A percentile compares a stretch with the other conserved stretches of the same genome.
Evolutionary conservation across 1,140 invertebrate genomes (phyloP).

Genomic region (Acarapis woodi): DNA sequence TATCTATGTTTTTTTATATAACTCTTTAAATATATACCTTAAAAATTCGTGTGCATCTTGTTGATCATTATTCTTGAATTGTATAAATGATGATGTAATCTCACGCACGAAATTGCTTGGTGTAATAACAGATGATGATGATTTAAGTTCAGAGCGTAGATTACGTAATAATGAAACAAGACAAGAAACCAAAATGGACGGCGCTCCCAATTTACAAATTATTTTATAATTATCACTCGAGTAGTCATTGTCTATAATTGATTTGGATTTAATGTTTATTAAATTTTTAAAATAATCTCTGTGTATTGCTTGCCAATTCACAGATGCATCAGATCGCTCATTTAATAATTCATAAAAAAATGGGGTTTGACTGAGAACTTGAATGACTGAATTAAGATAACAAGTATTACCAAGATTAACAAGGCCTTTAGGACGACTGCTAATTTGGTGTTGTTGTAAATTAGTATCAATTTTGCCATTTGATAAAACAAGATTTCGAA

Average conservation of each 20-base stretch:
- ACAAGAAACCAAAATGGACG: constrained; percentile 32
- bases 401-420: constrained; percentile 26
- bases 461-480: too few species aligned
- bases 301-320: constrained; percentile 1
- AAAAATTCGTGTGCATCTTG: constrained; percentile 88
- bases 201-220: background rate
- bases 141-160: constrained; percentile 21
- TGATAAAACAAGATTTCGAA: too few species aligned
- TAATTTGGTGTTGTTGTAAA: too few species aligned
- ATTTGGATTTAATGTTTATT: too few species aligned
- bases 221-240: constrained; percentile 2
- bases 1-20: too few species aligned
- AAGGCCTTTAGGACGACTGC: constrained; percentile 17
- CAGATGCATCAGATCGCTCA: background rate
- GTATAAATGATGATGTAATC: constrained; percentile 18
- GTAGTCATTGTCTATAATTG: constrained; percentile 2
- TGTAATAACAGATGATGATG: constrained; percentile 15
- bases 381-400: constrained; percentile 29
- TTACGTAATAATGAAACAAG: constrained; percentile 33
- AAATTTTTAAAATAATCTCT: too few species aligned
- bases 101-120: constrained; percentile 11
- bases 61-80: constrained; percentile 74
- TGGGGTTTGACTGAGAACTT: constrained; percentile 41
- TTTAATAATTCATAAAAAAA: constrained; percentile 27
- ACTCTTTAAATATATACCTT: too few species aligned